phyloP scores from a whole-genome alignment of 2,888 invertebrate species.

The Melolontha melolontha region DNA sequence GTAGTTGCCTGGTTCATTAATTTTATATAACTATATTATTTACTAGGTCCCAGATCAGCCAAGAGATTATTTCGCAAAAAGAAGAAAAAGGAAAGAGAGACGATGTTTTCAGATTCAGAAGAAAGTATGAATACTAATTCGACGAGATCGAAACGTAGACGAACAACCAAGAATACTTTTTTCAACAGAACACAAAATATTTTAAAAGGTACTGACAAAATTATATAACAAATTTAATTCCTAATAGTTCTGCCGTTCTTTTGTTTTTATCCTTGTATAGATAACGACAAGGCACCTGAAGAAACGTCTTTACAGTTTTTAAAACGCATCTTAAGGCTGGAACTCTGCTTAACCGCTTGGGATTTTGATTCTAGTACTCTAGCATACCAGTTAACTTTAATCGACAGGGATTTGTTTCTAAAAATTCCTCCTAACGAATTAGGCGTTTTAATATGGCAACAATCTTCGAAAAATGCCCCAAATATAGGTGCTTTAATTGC shows the following conservation, averaged over 20 bases:
- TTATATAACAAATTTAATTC: slow-evolving; percentile 40
- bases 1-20: background rate
- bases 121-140: slow-evolving; percentile 46
- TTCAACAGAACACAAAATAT: slow-evolving; percentile 40
- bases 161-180: slow-evolving; percentile 15
- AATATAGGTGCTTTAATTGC: slow-evolving; percentile 68
- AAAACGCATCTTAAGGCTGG: slow-evolving; percentile 62
- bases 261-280: slow-evolving; percentile 41
- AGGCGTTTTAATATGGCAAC: slow-evolving; percentile 63
- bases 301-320: slow-evolving; percentile 61
- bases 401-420: slow-evolving; percentile 69
- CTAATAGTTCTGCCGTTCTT: slow-evolving; percentile 43
- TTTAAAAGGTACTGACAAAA: slow-evolving; percentile 36
- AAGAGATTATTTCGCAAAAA: slow-evolving; percentile 39
- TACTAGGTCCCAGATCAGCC: slow-evolving; percentile 37
- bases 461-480: slow-evolving; percentile 66
- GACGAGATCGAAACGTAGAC: slow-evolving; percentile 42
- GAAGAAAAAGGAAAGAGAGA: slow-evolving; percentile 46
- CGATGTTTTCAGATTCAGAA: slow-evolving; percentile 45
- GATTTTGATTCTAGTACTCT: slow-evolving; percentile 69
- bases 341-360: slow-evolving; percentile 66
- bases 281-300: slow-evolving; percentile 41
- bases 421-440: slow-evolving; percentile 66
- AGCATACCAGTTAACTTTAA: slow-evolving; percentile 68
- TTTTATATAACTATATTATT: background rate